Evolutionary conservation across 2,797 vertebrate genomes (phyloP).

Genomic region (Tragopan temminckii): DNA sequence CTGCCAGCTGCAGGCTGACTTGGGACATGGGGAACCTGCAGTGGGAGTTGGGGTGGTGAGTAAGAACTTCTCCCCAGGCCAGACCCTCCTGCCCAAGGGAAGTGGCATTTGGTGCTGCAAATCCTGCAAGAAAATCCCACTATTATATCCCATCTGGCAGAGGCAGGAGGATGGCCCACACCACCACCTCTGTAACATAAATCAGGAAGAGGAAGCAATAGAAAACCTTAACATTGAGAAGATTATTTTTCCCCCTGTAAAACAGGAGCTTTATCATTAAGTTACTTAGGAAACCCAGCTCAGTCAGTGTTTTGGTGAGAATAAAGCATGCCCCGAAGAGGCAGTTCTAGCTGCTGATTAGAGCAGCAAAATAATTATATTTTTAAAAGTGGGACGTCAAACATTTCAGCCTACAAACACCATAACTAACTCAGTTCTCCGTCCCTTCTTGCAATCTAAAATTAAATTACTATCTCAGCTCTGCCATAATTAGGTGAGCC

Average conservation of each 20-base stretch:
- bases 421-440: neutral
- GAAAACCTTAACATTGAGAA: neutral
- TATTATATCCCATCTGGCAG: rapidly evolving
- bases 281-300: neutral
- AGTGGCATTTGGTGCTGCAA: neutral
- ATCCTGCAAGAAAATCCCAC: neutral
- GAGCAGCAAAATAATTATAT: neutral
- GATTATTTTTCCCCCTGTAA: neutral
- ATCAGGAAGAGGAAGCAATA: neutral
- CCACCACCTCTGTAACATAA: rapidly evolving
- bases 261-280: neutral
- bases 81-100: neutral
- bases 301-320: neutral
- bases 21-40: constrained; percentile 50
- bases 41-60: neutral
- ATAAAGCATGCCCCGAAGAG: neutral
- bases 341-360: neutral
- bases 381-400: neutral
- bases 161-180: neutral
- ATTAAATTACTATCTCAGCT: neutral
- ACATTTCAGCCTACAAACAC: neutral
- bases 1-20: constrained; percentile 74
- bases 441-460: neutral
- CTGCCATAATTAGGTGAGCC: neutral
- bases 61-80: rapidly evolving